Evolutionary conservation across 2,797 vertebrate species (phyloP).

Genomic region (Apodemus agrarius): DNA sequence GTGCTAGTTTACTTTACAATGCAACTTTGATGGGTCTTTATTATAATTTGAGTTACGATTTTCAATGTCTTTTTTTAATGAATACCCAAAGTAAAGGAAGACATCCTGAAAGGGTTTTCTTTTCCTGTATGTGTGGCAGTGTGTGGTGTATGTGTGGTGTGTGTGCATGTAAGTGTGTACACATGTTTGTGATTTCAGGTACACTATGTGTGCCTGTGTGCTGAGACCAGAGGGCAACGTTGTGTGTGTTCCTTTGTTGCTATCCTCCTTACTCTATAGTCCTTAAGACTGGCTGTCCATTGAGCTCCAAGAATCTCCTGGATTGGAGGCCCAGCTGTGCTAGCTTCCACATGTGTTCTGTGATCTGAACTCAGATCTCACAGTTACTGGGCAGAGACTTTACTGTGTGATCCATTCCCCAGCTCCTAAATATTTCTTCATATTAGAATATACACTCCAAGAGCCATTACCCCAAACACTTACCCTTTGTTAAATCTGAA

Average conservation of each 20-base stretch:
- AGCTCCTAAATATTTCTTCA: not conserved
- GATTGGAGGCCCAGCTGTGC: too few relatives aligned
- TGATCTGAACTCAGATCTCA: not conserved
- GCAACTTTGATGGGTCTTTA: not conserved
- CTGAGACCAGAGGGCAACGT: not conserved
- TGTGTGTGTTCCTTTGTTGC: not conserved
- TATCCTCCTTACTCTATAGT: not conserved
- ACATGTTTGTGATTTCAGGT: not conserved
- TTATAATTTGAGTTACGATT: not conserved
- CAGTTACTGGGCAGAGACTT: fast-evolving
- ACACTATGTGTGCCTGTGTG: not conserved
- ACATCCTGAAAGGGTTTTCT: not conserved
- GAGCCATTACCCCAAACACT: not conserved
- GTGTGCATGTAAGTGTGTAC: not conserved
- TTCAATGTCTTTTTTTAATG: not conserved
- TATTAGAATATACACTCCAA: not conserved
- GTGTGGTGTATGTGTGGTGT: not conserved
- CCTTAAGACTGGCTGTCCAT: not conserved
- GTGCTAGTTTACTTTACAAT: slow-evolving; percentile 21
- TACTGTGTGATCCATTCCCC: not conserved
- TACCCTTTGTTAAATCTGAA: slow-evolving; percentile 44
- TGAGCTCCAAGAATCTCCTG: not conserved
- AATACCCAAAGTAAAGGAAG: not conserved
- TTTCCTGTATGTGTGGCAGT: not conserved
- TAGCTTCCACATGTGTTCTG: not conserved